Evolutionary conservation across 2,113 vertebrate genomes (phyloP), one percentile per base, ranked within the genome.

Genomic region (Colaptes auratus): DNA sequence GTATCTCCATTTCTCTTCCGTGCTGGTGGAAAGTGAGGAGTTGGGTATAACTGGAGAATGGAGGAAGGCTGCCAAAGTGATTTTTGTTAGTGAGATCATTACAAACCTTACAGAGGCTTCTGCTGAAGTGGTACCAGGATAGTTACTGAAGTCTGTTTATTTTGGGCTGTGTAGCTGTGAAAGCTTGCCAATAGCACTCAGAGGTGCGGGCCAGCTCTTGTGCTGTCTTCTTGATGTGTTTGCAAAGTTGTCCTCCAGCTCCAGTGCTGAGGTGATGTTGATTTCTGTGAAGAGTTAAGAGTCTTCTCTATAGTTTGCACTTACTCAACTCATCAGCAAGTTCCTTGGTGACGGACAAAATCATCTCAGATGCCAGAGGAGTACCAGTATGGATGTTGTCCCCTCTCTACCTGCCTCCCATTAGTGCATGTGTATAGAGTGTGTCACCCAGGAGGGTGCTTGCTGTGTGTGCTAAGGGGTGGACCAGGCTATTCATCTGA

Each of bases 361-460:
- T 7, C 30, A 8, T 12, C 28, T 69, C 24, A 30, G 44, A 15
- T 8, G 12, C 27, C 53, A 30, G 35, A 36, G 55, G 5, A n/a
- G 10, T 0, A 0, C 28, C 46, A 36, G 12, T 46, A 19, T 50
- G 70, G n/a, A 21, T 27, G 14, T 24, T 44, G 36, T 35, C 12
- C 21, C 20, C 39, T 50, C 33, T 76, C 16, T 46, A 25, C 39
- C 15, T 76, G 25, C 30, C 59, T 92, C 42, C 46, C 21, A 5
- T 46, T 33, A 67, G 48, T 30, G 21, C 31, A 46, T 21, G 15
- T 3, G 18, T 20, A 10, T 24, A 30, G 58, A 27, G 7, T 42
- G 31, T 13, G 9, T 59, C 46, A 33, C 21, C 7, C 3, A 21
- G 13, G 15, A 52, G 35, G 0, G 1, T 28, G 8, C 9, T 50